Evolutionary conservation across 1,140 invertebrate genomes (phyloP).

Genomic region (Penaeus chinensis): DNA sequence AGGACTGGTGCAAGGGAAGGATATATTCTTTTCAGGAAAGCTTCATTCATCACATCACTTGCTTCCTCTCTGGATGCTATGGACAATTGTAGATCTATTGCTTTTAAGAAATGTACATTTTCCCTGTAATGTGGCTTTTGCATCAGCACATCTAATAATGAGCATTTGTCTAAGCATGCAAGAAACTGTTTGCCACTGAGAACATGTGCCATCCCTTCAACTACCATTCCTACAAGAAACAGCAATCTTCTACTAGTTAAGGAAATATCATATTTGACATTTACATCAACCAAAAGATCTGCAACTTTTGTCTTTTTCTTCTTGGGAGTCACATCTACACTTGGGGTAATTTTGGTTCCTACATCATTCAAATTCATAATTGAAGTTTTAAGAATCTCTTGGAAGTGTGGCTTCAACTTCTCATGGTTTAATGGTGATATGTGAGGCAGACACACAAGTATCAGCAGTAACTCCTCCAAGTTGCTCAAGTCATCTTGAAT

Average conservation of each 20-base stretch:
- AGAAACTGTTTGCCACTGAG: constrained; percentile 70
- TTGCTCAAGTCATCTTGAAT: constrained; percentile 59
- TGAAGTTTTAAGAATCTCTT: constrained; percentile 40
- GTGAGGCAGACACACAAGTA: constrained; percentile 75
- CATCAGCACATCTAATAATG: constrained; percentile 65
- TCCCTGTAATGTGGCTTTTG: constrained; percentile 56
- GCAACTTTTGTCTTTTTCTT: constrained; percentile 18
- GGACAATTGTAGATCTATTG: constrained; percentile 66
- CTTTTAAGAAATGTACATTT: constrained; percentile 64
- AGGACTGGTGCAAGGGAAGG: constrained; percentile 72
- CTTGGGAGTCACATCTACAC: constrained; percentile 1
- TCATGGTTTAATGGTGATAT: constrained; percentile 67
- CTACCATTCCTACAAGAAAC: constrained; percentile 71
- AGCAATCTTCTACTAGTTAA: constrained; percentile 67
- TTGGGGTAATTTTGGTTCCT: constrained; percentile 6
- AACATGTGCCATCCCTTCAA: constrained; percentile 74
- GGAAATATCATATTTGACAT: constrained; percentile 64
- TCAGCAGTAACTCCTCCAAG: constrained; percentile 70
- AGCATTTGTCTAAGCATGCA: constrained; percentile 51
- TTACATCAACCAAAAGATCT: constrained; percentile 41
- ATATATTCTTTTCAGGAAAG: constrained; percentile 72
- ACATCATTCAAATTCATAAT: constrained; percentile 15
- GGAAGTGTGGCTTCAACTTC: constrained; percentile 62
- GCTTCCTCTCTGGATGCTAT: constrained; percentile 60
- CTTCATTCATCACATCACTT: constrained; percentile 61